Evolutionary conservation across 2,113 vertebrate species (phyloP), one percentile per base, ranked within the genome.

Genomic region (Mystacornis crossleyi): DNA sequence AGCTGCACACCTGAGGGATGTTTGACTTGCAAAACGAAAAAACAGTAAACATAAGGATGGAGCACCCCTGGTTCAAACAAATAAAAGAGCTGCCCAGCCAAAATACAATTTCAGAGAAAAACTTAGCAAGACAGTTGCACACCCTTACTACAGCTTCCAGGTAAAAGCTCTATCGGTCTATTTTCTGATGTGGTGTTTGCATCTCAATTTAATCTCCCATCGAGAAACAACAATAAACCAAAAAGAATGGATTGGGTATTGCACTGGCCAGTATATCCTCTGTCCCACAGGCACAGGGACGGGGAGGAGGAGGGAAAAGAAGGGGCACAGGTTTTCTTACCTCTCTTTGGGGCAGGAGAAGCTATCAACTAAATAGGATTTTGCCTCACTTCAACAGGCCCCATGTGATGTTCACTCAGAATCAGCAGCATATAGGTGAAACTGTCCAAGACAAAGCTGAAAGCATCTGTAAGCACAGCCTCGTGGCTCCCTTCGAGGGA

Each of bases 401-500:
- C 55, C 11, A 2, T 2, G 5, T 0, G 2, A 81, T 10, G 3
- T 60, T 83, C 57, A 50, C 60, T 42, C 42, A 54, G 47, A 21
- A 81, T 36, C 66, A 65, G n/a, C 3, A 69, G 42, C 54, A 36
- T 1, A 23, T 11, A n/a, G 12, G 4, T 47, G 38, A 47, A 93
- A 89, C 25, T 47, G 57, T 40, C 13, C 19, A 66, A 84, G 26
- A 78, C 40, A 57, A 72, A 80, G 54, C 57, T 65, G n/a, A 51
- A 65, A 60, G 28, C 6, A 0, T 1, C 16, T 43, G 9, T 23
- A 8, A 75, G 31, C 2, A 0, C 34, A 65, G 81, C 23, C 60
- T 45, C 0, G 0, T 10, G 10, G 53, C n/a, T 54, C 16, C 8
- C 29, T 24, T 31, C 0, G 0, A 72, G 6, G 33, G 36, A 47